Percentiles rank a stretch among this genome's conserved stretches.
Evolutionary conservation across 30 jellyfish, hydroid and myxozoan species (phyloP).

Genomic region (Aurelia sp.): DNA sequence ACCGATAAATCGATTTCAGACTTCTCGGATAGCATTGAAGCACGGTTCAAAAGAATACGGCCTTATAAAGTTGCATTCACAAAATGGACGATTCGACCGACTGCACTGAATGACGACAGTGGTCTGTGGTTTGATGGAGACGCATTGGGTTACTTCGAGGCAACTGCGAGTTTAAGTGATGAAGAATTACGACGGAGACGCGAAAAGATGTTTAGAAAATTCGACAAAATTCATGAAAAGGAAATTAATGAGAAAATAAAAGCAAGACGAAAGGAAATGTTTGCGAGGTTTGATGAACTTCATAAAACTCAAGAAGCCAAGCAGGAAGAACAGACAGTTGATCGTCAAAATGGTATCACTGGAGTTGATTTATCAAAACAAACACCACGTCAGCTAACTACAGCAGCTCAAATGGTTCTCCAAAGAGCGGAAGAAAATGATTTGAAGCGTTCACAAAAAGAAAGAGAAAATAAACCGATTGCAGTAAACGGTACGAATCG

Average conservation of each 20-base stretch:
- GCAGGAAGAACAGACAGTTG: too few relatives aligned
- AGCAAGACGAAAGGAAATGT: conserved; percentile 11
- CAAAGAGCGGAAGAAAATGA: too few relatives aligned
- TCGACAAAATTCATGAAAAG: conserved; percentile 22
- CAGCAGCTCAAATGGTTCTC: too few relatives aligned
- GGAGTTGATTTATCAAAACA: too few relatives aligned
- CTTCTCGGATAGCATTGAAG: background rate
- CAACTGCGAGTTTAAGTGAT: background rate
- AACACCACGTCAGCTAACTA: too few relatives aligned
- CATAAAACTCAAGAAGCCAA: background rate
- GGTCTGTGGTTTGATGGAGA: background rate
- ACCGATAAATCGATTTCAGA: conserved; percentile 27
- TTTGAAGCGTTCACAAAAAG: too few relatives aligned
- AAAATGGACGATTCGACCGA: too few relatives aligned
- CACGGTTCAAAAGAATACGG: background rate
- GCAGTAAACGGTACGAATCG: too few relatives aligned
- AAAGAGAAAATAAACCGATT: too few relatives aligned
- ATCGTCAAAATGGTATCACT: too few relatives aligned
- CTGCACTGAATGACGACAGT: background rate
- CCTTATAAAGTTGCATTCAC: background rate
- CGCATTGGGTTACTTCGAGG: background rate
- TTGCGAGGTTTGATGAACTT: conserved; percentile 21
- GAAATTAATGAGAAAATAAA: conserved; percentile 4
- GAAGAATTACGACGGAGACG: background rate
- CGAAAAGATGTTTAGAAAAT: conserved; percentile 27